A percentile compares a stretch with the other conserved stretches of the same genome.
These are phyloP conservation scores for Vannuccia rotundouncinata DNA, from an alignment of 2,888 invertebrate genomes.

Conservation along the genomic window DNA sequence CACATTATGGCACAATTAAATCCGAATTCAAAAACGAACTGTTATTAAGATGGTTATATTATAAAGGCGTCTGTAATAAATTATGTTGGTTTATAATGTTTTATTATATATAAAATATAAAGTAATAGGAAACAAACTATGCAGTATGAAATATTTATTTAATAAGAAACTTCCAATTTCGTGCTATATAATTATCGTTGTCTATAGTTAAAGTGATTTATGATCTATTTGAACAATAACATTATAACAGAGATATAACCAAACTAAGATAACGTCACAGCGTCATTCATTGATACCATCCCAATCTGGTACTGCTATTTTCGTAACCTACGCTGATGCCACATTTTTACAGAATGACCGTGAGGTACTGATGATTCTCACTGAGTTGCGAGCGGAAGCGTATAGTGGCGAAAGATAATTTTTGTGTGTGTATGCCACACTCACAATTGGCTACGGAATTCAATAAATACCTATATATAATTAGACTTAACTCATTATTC, in stretches of 20 bases:
- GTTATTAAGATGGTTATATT: not conserved
- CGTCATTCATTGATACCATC: not conserved
- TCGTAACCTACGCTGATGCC: not conserved
- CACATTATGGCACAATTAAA: constrained; percentile 13
- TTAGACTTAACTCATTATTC: not conserved
- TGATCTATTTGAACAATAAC: too few relatives aligned
- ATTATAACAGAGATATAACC: too few relatives aligned
- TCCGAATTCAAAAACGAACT: constrained; percentile 1
- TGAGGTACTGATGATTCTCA: not conserved
- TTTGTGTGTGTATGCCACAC: constrained; percentile 3
- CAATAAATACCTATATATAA: not conserved
- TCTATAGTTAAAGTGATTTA: too few relatives aligned
- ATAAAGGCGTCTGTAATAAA: not conserved
- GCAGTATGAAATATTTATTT: too few relatives aligned
- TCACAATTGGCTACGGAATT: constrained; percentile 9
- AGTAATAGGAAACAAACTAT: too few relatives aligned
- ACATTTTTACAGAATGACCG: not conserved
- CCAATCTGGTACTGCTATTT: not conserved
- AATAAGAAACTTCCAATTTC: too few relatives aligned
- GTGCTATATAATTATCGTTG: too few relatives aligned
- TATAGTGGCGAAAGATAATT: not conserved
- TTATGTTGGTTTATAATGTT: not conserved
- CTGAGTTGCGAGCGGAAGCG: not conserved
- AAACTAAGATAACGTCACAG: too few relatives aligned
- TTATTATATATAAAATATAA: too few relatives aligned